Evolutionary conservation across 2,888 invertebrate genomes (phyloP).

Genomic region (Hirtodrosophila alboralis): DNA sequence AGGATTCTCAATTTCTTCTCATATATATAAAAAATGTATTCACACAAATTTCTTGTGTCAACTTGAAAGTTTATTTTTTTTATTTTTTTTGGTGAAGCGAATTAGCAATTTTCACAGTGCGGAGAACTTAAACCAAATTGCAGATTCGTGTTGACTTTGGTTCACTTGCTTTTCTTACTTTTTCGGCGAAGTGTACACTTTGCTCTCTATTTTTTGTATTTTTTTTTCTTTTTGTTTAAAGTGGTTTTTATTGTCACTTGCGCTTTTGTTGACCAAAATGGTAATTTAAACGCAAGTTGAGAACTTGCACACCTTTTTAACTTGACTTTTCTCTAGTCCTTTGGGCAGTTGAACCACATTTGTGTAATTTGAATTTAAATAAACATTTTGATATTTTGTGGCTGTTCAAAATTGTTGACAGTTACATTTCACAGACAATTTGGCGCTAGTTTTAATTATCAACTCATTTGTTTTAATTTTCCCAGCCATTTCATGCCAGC

Average conservation of each 20-base stretch:
- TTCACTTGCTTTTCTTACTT: slow-evolving; percentile 26
- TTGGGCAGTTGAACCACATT: not conserved
- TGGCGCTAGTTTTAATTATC: slow-evolving; percentile 55
- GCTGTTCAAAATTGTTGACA: slow-evolving; percentile 3
- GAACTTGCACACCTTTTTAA: not conserved
- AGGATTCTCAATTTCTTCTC: not conserved
- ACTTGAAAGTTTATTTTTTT: slow-evolving; percentile 58
- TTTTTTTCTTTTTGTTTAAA: slow-evolving; percentile 3
- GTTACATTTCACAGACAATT: slow-evolving; percentile 37
- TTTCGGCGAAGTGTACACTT: slow-evolving; percentile 1
- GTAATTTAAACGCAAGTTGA: slow-evolving; percentile 30
- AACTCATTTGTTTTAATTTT: slow-evolving; percentile 54
- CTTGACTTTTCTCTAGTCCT: not conserved
- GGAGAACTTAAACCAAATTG: slow-evolving; percentile 61
- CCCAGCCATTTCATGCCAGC: slow-evolving; percentile 1
- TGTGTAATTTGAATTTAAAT: not conserved
- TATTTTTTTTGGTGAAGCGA: no score
- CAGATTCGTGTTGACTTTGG: slow-evolving; percentile 66
- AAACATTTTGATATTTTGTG: slow-evolving; percentile 2
- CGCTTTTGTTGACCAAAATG: slow-evolving; percentile 41
- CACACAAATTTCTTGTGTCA: slow-evolving; percentile 69
- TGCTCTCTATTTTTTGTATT: not conserved
- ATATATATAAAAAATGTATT: slow-evolving; percentile 54
- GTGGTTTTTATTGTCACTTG: slow-evolving; percentile 17
- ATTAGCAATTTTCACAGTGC: slow-evolving; percentile 61